Evolutionary conservation across 2,888 invertebrate species (phyloP), one percentile per base, ranked within the genome.

Genomic region (Drosophila eohydei): DNA sequence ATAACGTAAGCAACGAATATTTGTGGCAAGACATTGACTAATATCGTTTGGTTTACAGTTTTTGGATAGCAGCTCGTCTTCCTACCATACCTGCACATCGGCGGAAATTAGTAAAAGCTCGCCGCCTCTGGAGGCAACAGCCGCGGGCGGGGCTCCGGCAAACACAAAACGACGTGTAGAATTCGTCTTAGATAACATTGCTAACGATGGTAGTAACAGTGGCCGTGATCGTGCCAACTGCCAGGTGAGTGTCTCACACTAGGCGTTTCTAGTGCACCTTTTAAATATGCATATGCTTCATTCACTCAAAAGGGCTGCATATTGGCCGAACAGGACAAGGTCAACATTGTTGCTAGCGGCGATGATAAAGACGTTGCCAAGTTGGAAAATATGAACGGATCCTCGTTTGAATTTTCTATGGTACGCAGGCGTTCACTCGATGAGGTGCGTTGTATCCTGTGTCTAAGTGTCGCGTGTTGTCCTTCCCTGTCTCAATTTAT

Each of bases 1-100:
- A 61, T 28, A 89, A 91, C 74, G 92, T 90, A 54, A 71, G 67
- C 69, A 3, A 30, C 2, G 21, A 6, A 16, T 7, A 2, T n/a
- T 2, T 40, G 26, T 54, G 28, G 16, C 5, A 3, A 54, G 28
- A 11, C 7, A 1, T 2, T 4, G 3, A 28, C 7, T 36, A 40
- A 54, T 26, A 9, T 2, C n/a, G 32, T 12, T 40, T 51, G 36
- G 11, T 40, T 63, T 77, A 0, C 28, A 91, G 91, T 55, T 87
- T 48, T 70, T 86, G 74, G 93, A 93, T 55, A 91, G 91, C 58
- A 92, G 90, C 48, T 85, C 90, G 3, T 92, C 93, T 1, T 93
- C 93, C 2, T 93, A 92, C 74, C 91, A 92, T 63, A 93, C 93
- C 3, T 93, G 93, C 62, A 90, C 87, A 4, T 93, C 93, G n/a